Evolutionary conservation across 2,888 invertebrate genomes (phyloP).

Genomic region (Desoria tigrina): DNA sequence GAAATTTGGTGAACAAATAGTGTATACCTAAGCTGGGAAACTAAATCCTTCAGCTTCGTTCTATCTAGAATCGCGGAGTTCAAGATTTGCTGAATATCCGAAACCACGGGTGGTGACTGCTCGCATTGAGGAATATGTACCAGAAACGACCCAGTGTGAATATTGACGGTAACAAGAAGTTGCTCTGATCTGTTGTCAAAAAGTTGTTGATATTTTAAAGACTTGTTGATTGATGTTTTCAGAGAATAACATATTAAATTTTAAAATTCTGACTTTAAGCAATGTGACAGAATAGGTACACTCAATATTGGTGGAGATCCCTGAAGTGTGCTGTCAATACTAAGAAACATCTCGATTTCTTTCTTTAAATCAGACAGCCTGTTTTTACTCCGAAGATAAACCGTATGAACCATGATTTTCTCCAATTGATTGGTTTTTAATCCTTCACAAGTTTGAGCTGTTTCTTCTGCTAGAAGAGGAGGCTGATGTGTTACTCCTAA

Average conservation of each 20-base stretch:
- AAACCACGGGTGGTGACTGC: constrained; percentile 69
- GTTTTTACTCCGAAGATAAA: constrained; percentile 86
- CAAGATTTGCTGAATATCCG: constrained; percentile 70
- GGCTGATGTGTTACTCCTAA: constrained; percentile 62
- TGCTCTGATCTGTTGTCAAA: constrained; percentile 84
- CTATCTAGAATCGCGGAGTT: constrained; percentile 73
- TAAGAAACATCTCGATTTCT: constrained; percentile 63
- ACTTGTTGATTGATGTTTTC: background rate
- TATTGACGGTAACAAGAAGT: constrained; percentile 87
- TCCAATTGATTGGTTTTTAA: constrained; percentile 66
- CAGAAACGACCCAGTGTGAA: constrained; percentile 87
- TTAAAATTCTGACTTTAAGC: constrained; percentile 63
- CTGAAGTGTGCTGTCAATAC: constrained; percentile 71
- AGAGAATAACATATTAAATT: background rate
- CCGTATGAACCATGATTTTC: constrained; percentile 88
- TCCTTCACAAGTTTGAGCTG: constrained; percentile 58
- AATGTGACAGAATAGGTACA: constrained; percentile 84
- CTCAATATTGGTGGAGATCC: constrained; percentile 92
- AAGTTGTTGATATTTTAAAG: background rate
- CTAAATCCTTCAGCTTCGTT: constrained; percentile 66
- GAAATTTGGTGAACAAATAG: background rate
- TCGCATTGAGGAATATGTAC: constrained; percentile 91
- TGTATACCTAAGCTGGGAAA: constrained; percentile 67
- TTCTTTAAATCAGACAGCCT: constrained; percentile 79
- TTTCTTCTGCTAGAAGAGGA: constrained; percentile 58